These are phyloP conservation scores for Euzetes globulus DNA, from an alignment of 2,888 invertebrate species.

Conservation along the genomic window DNA sequence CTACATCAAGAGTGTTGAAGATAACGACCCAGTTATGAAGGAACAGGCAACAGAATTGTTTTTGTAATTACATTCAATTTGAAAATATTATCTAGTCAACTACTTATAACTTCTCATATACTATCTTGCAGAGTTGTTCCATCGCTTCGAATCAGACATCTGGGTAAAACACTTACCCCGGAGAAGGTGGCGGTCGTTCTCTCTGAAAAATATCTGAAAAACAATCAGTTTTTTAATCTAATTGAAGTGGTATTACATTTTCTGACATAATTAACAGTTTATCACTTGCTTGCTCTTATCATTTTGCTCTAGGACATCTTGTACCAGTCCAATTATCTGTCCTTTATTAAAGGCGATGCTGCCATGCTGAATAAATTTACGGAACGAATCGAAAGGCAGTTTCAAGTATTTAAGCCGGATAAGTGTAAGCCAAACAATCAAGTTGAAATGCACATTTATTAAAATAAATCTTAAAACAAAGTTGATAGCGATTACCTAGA, in stretches of 20 bases:
- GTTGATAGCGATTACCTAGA: conserved; percentile 1
- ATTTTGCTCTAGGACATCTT: background rate
- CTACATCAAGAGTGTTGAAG: conserved; percentile 5
- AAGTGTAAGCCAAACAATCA: too few relatives aligned
- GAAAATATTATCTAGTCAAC: background rate
- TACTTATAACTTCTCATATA: background rate
- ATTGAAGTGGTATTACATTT: conserved; percentile 25
- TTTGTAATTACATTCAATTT: too few relatives aligned
- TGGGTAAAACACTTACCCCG: conserved; percentile 24
- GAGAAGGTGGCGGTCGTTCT: conserved; percentile 23
- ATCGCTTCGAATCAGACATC: conserved; percentile 16
- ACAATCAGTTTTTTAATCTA: background rate
- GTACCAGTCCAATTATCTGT: background rate
- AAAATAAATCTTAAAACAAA: background rate
- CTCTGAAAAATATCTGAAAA: conserved; percentile 13
- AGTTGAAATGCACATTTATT: too few relatives aligned
- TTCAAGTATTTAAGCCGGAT: background rate
- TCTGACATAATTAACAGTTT: background rate
- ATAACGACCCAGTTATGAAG: background rate
- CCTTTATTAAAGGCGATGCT: background rate
- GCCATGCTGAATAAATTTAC: background rate
- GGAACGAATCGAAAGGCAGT: background rate
- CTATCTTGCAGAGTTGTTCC: conserved; percentile 8
- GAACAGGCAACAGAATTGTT: too few relatives aligned
- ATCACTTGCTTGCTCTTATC: background rate